phyloP scores from a whole-genome alignment of 2,888 invertebrate species.

The Pseudolycoriella hygida region DNA sequence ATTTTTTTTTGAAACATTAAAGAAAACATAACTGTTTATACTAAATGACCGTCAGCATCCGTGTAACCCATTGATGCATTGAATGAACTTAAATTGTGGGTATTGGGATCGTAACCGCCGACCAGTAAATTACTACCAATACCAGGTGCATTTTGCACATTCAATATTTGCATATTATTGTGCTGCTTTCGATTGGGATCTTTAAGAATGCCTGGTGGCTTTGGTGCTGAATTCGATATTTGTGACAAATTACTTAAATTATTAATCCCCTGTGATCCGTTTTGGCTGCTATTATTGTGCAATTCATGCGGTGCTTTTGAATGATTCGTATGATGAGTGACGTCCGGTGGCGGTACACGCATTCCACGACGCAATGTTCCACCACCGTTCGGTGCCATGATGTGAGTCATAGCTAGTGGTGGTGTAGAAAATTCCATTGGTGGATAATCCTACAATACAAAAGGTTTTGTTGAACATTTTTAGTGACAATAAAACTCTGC shows the following conservation, averaged over 20 bases:
- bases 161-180: conserved; percentile 35
- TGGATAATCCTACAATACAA: conserved; percentile 24
- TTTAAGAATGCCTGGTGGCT: conserved; percentile 43
- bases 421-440: conserved; percentile 24
- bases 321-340: conserved; percentile 25
- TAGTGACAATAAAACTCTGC: no score
- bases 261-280: conserved; percentile 11
- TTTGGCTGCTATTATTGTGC: conserved; percentile 12
- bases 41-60: conserved; percentile 30
- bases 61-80: conserved; percentile 27
- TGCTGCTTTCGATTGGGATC: conserved; percentile 37
- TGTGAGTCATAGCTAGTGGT: conserved; percentile 20
- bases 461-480: no score
- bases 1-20: background rate
- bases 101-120: conserved; percentile 22
- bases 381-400: conserved; percentile 12
- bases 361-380: conserved; percentile 15
- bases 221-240: conserved; percentile 20
- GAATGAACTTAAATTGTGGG: conserved; percentile 25
- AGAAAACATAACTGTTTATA: conserved; percentile 16
- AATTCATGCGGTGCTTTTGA: conserved; percentile 22
- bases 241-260: conserved; percentile 15
- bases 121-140: conserved; percentile 18
- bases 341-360: conserved; percentile 28
- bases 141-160: conserved; percentile 36